Base-by-base conservation (phyloP, 2,888 invertebrate species). In the Muschampia plurimacula region DNA sequence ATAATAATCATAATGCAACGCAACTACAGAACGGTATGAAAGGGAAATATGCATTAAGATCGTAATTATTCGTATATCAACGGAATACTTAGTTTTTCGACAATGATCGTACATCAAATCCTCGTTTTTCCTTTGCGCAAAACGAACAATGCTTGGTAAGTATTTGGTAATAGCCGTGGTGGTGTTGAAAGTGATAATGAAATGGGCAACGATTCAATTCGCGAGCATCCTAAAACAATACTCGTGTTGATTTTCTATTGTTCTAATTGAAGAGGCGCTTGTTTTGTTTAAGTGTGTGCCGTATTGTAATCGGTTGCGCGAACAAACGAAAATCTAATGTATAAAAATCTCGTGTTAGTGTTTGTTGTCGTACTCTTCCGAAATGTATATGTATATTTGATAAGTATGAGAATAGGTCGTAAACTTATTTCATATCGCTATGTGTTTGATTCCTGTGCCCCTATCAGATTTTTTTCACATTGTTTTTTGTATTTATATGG, bases 1-100 rank as follows among this genome's bases (percentile, higher is more conserved):
- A 88, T 89, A 82, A 80, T 78, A 76, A 87, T 85, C 84, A 76
- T 73, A 77, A 78, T 78, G 52, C 66, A 67, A 72, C 73, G 67
- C 75, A 65, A 72, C 74, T 77, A 75, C 73, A 75, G 72, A 74
- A 59, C 64, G 60, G 67, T 60, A 72, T 67, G 52, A 70, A 72
- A 71, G 71, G 71, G 32, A 67, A 72, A 55, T 57, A 15, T 28
- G 28, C 46, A 49, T 52, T 41, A 32, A 62, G 12, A 67, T 15
- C 39, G 36, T 41, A 13, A 59, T 67, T 55, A 72, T 67, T 46
- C 63, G 55, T 67, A 64, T 59, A 52, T 69, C 57, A 59, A 41
- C 64, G 59, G 55, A 46, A 68, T 68, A 60, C n/a, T 57, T 28
- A 55, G 52, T 72, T 73, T 64, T 10, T 22, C 39, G 68, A 64